Evolutionary conservation across 2,113 vertebrate genomes (phyloP).

Genomic region (Hucho hucho): DNA sequence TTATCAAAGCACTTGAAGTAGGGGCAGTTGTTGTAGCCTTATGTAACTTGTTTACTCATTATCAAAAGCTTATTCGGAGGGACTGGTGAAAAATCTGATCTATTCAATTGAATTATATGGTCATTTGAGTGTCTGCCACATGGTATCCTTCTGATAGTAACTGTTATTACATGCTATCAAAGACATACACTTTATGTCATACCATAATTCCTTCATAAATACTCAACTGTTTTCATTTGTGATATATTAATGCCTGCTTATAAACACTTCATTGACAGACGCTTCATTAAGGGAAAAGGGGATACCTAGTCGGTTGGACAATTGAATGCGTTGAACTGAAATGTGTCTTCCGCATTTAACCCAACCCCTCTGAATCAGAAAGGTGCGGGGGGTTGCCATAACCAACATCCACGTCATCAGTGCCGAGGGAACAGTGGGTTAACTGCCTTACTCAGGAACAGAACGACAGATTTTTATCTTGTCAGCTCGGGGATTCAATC

Average conservation of each 20-base stretch:
- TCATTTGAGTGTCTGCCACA: not conserved
- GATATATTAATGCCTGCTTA: not conserved
- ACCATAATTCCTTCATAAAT: not conserved
- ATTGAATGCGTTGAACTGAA: no score
- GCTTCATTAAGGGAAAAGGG: not conserved
- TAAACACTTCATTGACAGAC: not conserved
- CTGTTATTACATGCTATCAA: not conserved
- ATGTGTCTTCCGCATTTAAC: no score
- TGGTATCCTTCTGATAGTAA: constrained; percentile 6
- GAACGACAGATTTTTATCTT: no score
- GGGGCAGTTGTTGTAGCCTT: constrained; percentile 1
- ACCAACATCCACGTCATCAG: no score
- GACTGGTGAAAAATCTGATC: not conserved
- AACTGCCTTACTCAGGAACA: no score
- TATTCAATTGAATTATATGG: not conserved
- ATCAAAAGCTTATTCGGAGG: not conserved
- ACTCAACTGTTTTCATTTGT: not conserved
- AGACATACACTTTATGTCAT: not conserved
- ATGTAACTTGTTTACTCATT: constrained; percentile 22
- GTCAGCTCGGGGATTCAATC: no score
- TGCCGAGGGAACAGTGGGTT: no score
- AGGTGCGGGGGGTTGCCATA: no score
- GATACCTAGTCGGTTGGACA: no score
- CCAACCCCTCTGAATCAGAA: no score
- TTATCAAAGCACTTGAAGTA: constrained; percentile 6